phyloP scores from a whole-genome alignment of 1,140 invertebrate species.

The Tetragonula clypearis region DNA sequence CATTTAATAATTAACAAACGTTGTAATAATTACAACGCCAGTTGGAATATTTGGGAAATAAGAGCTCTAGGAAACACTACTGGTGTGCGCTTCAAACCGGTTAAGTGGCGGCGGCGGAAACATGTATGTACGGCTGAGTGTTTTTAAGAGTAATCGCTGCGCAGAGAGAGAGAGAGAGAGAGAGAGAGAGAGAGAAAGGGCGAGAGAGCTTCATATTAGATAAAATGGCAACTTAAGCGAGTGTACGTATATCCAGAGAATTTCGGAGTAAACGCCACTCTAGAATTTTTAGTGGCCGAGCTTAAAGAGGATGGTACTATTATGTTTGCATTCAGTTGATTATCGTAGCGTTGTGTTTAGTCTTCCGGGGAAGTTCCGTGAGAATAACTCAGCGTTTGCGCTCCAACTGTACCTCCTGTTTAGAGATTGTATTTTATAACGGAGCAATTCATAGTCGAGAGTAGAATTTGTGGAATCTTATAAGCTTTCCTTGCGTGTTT shows the following conservation, averaged over 20 bases:
- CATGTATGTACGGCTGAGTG: background rate
- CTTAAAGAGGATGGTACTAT: background rate
- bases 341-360: background rate
- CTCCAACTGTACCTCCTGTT: background rate
- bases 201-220: background rate
- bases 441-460: background rate
- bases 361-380: background rate
- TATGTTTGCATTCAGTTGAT: background rate
- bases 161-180: no score
- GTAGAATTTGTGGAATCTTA: no score
- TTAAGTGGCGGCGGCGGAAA: background rate
- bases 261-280: background rate
- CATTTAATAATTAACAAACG: background rate
- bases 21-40: background rate
- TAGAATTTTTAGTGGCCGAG: background rate
- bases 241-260: background rate
- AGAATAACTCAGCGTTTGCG: background rate
- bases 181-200: no score
- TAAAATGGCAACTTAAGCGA: constrained; percentile 1
- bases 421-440: background rate
- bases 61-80: background rate
- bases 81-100: background rate
- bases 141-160: constrained; percentile 22
- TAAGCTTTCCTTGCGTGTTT: no score
- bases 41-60: constrained; percentile 1